Evolutionary conservation across 2,888 invertebrate species (phyloP), one percentile per base, ranked within the genome.

Genomic region (Zygaena filipendulae): DNA sequence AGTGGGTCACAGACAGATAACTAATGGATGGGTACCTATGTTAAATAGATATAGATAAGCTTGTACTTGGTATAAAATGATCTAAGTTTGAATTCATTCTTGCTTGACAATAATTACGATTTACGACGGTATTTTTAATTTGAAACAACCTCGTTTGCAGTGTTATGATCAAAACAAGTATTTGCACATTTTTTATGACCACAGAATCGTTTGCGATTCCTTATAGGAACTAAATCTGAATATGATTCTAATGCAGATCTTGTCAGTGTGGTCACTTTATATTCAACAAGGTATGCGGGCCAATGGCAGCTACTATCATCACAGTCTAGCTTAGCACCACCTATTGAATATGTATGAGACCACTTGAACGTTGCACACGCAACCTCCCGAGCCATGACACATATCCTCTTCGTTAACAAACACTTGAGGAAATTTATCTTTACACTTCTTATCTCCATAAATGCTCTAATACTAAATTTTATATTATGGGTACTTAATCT

Each of bases 1-100:
- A 71, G 51, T 74, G 45, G 74, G 74, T 71, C 71, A 72, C 57
- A 57, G n/a, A n/a, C n/a, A n/a, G n/a, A n/a, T n/a, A n/a, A n/a
- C n/a, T n/a, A n/a, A n/a, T n/a, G n/a, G n/a, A n/a, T n/a, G n/a
- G n/a, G n/a, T n/a, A n/a, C n/a, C n/a, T n/a, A n/a, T n/a, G n/a
- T n/a, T n/a, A n/a, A n/a, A n/a, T n/a, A n/a, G n/a, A n/a, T n/a
- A n/a, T n/a, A n/a, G n/a, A n/a, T n/a, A n/a, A n/a, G n/a, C n/a
- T n/a, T n/a, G n/a, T n/a, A n/a, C n/a, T n/a, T n/a, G n/a, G n/a
- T n/a, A n/a, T n/a, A n/a, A n/a, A n/a, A n/a, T n/a, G n/a, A n/a
- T n/a, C n/a, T n/a, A n/a, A n/a, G n/a, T n/a, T n/a, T n/a, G n/a
- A n/a, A n/a, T n/a, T n/a, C n/a, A n/a, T n/a, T n/a, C n/a, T n/a